phyloP scores from a whole-genome alignment of 2,888 invertebrate species.

The Cataglyphis albicans region DNA sequence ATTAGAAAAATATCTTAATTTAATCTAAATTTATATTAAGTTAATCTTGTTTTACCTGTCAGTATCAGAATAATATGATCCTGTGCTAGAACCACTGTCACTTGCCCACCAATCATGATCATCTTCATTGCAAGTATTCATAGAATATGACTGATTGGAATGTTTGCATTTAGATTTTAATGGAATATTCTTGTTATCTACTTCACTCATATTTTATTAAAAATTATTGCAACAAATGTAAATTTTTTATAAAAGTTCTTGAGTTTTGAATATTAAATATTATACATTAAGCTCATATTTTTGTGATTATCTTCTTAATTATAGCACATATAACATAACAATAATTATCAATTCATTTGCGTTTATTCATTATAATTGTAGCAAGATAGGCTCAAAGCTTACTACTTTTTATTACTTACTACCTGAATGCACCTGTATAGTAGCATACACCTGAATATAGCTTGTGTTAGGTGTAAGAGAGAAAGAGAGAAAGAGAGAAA shows the following conservation, averaged over 20 bases:
- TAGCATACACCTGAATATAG: constrained; percentile 43
- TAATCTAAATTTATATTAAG: not conserved
- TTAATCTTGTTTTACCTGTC: constrained; percentile 76
- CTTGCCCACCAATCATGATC: constrained; percentile 84
- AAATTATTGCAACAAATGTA: not conserved
- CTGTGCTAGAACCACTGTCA: constrained; percentile 84
- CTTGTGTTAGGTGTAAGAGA: too few species aligned
- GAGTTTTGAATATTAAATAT: constrained; percentile 5
- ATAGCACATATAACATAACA: not conserved
- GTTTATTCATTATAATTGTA: not conserved
- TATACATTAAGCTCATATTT: not conserved
- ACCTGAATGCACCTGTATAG: constrained; percentile 47
- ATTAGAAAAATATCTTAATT: not conserved
- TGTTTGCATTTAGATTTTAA: constrained; percentile 64
- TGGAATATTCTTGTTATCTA: constrained; percentile 66
- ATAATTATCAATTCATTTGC: not conserved
- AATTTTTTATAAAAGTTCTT: not conserved
- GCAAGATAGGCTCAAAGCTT: not conserved
- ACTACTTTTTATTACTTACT: not conserved
- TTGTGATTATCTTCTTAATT: not conserved
- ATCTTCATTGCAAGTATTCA: constrained; percentile 65
- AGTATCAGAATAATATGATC: constrained; percentile 84
- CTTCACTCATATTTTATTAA: constrained; percentile 65
- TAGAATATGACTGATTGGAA: constrained; percentile 52
- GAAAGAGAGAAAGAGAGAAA: not conserved